phyloP scores from a whole-genome alignment of 1,140 invertebrate species.

The Drosophila auraria region DNA sequence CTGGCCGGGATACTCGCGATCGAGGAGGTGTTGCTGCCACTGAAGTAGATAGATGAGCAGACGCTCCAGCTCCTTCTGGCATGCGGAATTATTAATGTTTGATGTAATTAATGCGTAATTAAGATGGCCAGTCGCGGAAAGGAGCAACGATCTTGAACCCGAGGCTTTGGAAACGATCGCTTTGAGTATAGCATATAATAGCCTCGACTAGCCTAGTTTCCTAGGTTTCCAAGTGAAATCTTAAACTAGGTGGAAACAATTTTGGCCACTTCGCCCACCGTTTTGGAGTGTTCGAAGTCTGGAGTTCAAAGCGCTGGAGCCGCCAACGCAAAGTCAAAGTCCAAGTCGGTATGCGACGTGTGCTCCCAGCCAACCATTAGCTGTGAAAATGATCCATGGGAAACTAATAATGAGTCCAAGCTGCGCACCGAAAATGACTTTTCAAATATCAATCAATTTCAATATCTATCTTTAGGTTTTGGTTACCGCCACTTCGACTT shows the following conservation, averaged over 20 bases:
- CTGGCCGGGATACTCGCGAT: slow-evolving; percentile 33
- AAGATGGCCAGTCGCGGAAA: slow-evolving; percentile 64
- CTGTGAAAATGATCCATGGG: slow-evolving; percentile 72
- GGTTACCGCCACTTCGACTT: slow-evolving; percentile 2
- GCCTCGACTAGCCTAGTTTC: slow-evolving; percentile 36
- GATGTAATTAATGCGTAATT: slow-evolving; percentile 82
- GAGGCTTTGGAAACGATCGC: neutral
- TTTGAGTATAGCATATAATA: neutral
- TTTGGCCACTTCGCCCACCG: slow-evolving; percentile 56
- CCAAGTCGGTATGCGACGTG: slow-evolving; percentile 21
- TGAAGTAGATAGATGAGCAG: slow-evolving; percentile 74
- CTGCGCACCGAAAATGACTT: slow-evolving; percentile 67
- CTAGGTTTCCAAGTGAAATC: slow-evolving; percentile 5
- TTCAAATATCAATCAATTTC: slow-evolving; percentile 82
- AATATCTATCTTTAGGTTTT: slow-evolving; percentile 55
- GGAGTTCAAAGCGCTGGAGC: slow-evolving; percentile 68
- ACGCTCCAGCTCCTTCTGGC: slow-evolving; percentile 35
- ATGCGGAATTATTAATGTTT: slow-evolving; percentile 77
- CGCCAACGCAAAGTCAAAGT: slow-evolving; percentile 73
- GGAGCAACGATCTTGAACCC: slow-evolving; percentile 23
- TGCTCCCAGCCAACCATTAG: slow-evolving; percentile 60
- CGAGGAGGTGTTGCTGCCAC: slow-evolving; percentile 73
- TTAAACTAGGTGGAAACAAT: slow-evolving; percentile 30
- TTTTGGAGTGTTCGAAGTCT: slow-evolving; percentile 7
- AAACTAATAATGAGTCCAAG: slow-evolving; percentile 69